Conservation (phyloP, 2,797 vertebrate genomes). For the Rachycentron canadum region DNA sequence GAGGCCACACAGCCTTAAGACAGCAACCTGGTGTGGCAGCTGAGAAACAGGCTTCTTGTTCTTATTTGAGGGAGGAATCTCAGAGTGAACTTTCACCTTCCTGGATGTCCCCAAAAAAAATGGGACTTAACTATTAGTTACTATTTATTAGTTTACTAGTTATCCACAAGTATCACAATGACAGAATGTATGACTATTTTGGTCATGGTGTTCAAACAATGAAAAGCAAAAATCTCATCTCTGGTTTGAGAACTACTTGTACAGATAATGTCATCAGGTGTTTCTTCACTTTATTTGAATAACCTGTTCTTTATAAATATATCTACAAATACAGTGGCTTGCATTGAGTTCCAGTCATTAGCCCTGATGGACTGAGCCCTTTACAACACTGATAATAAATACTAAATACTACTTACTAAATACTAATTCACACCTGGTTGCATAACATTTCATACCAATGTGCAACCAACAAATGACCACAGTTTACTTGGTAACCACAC, state of each 20-base stretch:
- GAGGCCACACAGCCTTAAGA: constrained; percentile 40
- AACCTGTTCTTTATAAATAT: too few relatives aligned
- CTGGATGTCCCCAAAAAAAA: too few relatives aligned
- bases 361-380: not conserved
- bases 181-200: too few relatives aligned
- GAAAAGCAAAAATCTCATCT: too few relatives aligned
- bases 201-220: too few relatives aligned
- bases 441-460: not conserved
- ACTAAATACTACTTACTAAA: not conserved
- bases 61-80: constrained; percentile 1
- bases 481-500: not conserved
- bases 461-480: not conserved
- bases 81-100: not conserved
- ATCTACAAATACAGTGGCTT: not conserved
- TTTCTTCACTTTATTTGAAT: not conserved
- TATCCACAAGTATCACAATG: too few relatives aligned
- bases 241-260: too few relatives aligned
- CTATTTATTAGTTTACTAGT: too few relatives aligned
- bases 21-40: not conserved
- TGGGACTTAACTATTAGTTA: too few relatives aligned
- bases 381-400: not conserved
- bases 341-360: not conserved
- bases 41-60: constrained; percentile 26
- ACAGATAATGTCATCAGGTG: too few relatives aligned
- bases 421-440: not conserved